These are phyloP conservation scores for Vanacampus margaritifer DNA, from an alignment of 2,113 vertebrate species.

Conservation along the genomic window DNA sequence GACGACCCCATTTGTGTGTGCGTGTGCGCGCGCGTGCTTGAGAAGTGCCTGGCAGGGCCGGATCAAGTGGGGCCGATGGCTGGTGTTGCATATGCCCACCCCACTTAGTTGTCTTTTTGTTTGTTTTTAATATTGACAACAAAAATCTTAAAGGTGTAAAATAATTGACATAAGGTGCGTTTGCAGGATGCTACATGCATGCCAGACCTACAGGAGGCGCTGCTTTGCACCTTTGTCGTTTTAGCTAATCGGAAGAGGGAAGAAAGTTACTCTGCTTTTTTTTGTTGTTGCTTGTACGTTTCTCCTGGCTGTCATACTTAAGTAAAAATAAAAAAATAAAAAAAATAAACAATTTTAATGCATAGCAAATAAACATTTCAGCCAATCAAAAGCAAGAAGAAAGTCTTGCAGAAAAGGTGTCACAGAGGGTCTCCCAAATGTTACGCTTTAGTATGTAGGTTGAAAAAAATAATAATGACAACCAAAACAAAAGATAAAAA, in stretches of 20 bases:
- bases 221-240: neutral
- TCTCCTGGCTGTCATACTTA: too few relatives aligned
- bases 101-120: neutral
- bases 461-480: too few relatives aligned
- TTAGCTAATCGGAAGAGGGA: neutral
- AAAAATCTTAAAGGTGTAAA: neutral
- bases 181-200: neutral
- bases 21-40: slow-evolving; percentile 75
- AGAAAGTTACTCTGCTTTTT: neutral
- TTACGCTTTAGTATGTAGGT: too few relatives aligned
- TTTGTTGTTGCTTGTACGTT: too few relatives aligned
- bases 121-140: neutral
- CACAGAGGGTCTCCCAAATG: too few relatives aligned
- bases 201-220: neutral
- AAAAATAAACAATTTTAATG: neutral
- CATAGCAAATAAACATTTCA: neutral
- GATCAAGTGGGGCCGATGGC: neutral
- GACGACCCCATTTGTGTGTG: slow-evolving; percentile 85
- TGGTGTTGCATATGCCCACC: neutral
- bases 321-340: too few relatives aligned
- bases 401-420: neutral
- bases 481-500: too few relatives aligned
- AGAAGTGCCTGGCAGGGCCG: neutral
- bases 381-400: neutral
- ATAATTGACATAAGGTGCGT: neutral